A percentile compares a stretch with the other conserved stretches of the same genome.
Conservation (phyloP, 1,140 invertebrate genomes). For the Drosophila lacertosa region DNA sequence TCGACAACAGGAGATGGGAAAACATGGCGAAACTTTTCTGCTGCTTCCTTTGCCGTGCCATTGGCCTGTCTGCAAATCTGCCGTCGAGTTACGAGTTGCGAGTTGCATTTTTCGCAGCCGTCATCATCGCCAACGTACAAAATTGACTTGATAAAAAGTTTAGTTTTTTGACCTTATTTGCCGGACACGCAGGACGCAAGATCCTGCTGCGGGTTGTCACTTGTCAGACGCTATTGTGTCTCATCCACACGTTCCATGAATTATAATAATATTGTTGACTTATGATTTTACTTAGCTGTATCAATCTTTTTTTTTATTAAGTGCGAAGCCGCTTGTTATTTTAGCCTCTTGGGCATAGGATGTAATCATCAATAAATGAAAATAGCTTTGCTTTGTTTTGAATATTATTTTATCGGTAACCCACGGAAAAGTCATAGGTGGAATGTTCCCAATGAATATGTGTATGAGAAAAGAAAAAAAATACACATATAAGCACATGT, state of each 20-base stretch:
- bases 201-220: slow-evolving; percentile 24
- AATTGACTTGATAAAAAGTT: slow-evolving; percentile 82
- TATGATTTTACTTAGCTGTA: background rate
- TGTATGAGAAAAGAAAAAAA: too few species aligned
- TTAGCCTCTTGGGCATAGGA: too few species aligned
- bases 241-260: slow-evolving; percentile 69
- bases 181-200: slow-evolving; percentile 4
- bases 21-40: slow-evolving; percentile 65
- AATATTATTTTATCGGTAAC: too few species aligned
- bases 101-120: slow-evolving; percentile 2
- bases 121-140: slow-evolving; percentile 55
- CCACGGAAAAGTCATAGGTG: too few species aligned
- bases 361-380: too few species aligned
- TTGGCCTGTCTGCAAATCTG: slow-evolving; percentile 75
- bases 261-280: slow-evolving; percentile 67
- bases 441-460: too few species aligned
- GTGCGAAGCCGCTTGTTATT: background rate
- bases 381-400: too few species aligned
- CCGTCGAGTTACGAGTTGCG: slow-evolving; percentile 16
- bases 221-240: slow-evolving; percentile 60
- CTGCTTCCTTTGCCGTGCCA: slow-evolving; percentile 69
- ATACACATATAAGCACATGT: too few species aligned
- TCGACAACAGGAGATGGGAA: slow-evolving; percentile 27
- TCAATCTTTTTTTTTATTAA: background rate
- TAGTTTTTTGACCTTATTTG: slow-evolving; percentile 52